These are phyloP conservation scores for Mystacides longicornis DNA, from an alignment of 2,888 invertebrate species.

Conservation along the genomic window DNA sequence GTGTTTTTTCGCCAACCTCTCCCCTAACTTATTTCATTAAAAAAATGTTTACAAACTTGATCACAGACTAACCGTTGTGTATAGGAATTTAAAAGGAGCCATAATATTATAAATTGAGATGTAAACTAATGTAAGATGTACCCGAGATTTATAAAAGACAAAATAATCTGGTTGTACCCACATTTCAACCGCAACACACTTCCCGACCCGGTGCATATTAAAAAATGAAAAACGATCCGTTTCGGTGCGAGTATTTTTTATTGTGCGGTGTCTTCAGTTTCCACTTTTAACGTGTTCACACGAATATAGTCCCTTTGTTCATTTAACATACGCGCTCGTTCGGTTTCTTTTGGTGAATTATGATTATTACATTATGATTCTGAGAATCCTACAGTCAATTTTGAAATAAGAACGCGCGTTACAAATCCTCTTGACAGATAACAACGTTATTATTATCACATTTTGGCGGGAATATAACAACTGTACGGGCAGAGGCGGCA, in stretches of 20 bases:
- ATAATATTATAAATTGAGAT: no score
- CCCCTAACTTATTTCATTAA: no score
- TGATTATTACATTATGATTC: constrained; percentile 5
- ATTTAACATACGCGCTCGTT: background rate
- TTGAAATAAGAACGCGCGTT: constrained; percentile 27
- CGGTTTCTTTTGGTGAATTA: background rate
- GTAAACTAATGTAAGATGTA: no score
- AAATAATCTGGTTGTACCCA: no score
- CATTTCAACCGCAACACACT: no score
- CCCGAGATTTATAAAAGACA: no score
- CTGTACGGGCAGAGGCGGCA: constrained; percentile 19
- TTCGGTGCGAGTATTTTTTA: constrained; percentile 25
- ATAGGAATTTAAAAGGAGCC: no score
- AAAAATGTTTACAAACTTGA: no score
- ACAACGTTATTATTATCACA: constrained; percentile 27
- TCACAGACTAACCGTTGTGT: no score
- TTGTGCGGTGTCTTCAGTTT: constrained; percentile 20
- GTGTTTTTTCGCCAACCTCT: no score
- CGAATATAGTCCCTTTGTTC: background rate
- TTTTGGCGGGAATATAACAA: constrained; percentile 26
- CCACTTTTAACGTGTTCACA: background rate
- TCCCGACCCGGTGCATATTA: constrained; percentile 27
- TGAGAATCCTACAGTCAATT: constrained; percentile 21
- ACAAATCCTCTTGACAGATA: constrained; percentile 27
- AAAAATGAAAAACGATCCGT: constrained; percentile 27